Base-by-base conservation (phyloP, 2,113 vertebrate genomes). In the Lutjanus erythropterus region DNA sequence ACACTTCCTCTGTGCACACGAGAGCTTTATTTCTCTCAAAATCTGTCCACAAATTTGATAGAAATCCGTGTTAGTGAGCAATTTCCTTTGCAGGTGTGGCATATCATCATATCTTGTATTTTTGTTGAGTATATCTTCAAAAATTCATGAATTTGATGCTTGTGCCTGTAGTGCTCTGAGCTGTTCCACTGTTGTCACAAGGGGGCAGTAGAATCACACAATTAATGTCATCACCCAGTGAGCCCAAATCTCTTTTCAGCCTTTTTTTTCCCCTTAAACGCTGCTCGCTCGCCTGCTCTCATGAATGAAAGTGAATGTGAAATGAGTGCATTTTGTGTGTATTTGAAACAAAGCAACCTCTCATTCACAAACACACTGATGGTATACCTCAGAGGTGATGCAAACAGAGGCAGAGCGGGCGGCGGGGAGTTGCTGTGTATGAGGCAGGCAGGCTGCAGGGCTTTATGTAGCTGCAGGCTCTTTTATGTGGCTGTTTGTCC, bases 401-500 rank as follows among this genome's bases (percentile, higher is more conserved):
- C 61, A 70, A 12, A 60, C 67, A n/a, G 56, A 53, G 42, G 0
- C 21, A 33, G 46, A 21, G 66, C 4, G 5, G 4, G 41, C 41
- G 18, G 66, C 4, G 5, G 4, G 41, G 61, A 31, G 27, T 6
- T n/a, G 4, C 44, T 72, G 61, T 68, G 62, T 18, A 56, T 71
- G 61, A 16, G 3, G 21, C 18, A 70, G 80, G 72, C 53, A n/a
- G 80, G 80, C 86, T 83, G 77, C 79, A 41, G 89, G 90, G 85
- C 74, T 89, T 89, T 80, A 88, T 83, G 87, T 73, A 49, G 86
- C 89, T 75, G 85, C 81, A 37, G 88, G 86, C 18, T 82, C 88
- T 94, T 95, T 95, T 94, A 95, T 94, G 95, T 91, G 93, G 94
- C 94, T 90, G 92, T 95, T 95, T 94, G 94, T 95, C 93, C 92